Percentiles rank a stretch among this genome's conserved stretches.
phyloP scores from a whole-genome alignment of 2,797 vertebrate genomes.

The Melanotaenia trifasciata region DNA sequence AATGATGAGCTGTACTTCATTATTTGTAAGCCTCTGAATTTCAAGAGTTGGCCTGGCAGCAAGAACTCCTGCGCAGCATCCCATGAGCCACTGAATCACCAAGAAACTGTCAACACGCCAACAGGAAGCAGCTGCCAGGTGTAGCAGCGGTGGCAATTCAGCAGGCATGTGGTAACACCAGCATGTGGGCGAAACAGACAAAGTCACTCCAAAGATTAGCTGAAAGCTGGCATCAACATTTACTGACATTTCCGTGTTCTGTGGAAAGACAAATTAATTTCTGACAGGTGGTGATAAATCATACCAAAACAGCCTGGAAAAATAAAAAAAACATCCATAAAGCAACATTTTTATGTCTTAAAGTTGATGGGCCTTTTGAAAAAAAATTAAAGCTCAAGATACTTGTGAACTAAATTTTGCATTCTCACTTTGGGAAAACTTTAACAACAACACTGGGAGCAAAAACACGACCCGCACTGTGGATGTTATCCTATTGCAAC shows the following conservation, averaged over 20 bases:
- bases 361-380: neutral
- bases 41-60: slow-evolving; percentile 37
- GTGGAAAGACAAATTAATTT: neutral
- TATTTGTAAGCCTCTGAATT: slow-evolving; percentile 25
- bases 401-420: too few species aligned
- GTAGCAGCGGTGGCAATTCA: slow-evolving; percentile 23
- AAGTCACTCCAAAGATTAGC: slow-evolving; percentile 32
- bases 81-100: slow-evolving; percentile 22
- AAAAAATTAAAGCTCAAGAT: neutral
- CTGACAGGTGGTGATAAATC: too few species aligned
- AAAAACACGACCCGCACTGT: slow-evolving; percentile 37
- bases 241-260: slow-evolving; percentile 24
- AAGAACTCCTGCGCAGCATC: slow-evolving; percentile 25
- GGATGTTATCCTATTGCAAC: slow-evolving; percentile 53
- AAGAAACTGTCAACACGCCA: slow-evolving; percentile 43
- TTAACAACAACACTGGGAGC: slow-evolving; percentile 25
- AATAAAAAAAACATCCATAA: too few species aligned
- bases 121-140: slow-evolving; percentile 43
- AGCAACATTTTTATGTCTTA: neutral
- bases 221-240: slow-evolving; percentile 38
- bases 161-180: slow-evolving; percentile 25
- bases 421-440: slow-evolving; percentile 32
- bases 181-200: slow-evolving; percentile 20
- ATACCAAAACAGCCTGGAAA: too few species aligned
- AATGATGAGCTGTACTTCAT: slow-evolving; percentile 15